A percentile compares a stretch with the other conserved stretches of the same genome.
Conservation (phyloP, 2,113 vertebrate species). For the Tringa solitaria region DNA sequence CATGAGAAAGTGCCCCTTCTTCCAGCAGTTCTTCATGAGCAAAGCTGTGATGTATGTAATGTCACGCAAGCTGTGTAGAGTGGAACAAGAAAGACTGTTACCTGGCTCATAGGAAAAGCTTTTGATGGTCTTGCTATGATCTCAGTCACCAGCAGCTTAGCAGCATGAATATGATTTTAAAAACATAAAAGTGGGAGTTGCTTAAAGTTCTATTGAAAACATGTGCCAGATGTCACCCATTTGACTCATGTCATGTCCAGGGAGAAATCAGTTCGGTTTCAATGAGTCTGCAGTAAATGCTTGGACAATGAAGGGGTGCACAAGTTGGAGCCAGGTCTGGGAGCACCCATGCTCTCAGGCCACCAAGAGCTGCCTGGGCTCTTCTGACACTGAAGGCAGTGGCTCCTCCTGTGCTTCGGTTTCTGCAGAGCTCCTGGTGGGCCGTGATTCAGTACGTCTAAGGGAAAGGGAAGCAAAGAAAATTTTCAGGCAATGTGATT, state of each 20-base stretch:
- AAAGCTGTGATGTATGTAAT: not conserved
- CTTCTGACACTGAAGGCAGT: not conserved
- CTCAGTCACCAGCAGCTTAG: not conserved
- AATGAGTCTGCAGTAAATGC: not conserved
- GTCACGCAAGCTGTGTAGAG: not conserved
- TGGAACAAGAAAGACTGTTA: not conserved
- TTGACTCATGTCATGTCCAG: not conserved
- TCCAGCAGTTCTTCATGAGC: not conserved
- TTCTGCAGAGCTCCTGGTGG: not conserved
- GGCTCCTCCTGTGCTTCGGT: not conserved
- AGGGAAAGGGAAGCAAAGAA: not conserved
- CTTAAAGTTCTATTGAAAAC: not conserved
- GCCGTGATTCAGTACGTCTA: not conserved
- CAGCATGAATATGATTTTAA: not conserved
- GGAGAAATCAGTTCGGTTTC: not conserved
- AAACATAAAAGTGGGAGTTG: not conserved
- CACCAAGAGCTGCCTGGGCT: not conserved
- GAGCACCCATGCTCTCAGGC: fast-evolving
- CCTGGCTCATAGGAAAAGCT: not conserved
- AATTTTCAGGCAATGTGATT: not conserved
- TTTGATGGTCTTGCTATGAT: not conserved
- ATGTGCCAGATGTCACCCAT: not conserved
- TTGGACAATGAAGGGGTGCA: fast-evolving
- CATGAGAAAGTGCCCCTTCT: not conserved
- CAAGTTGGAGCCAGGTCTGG: not conserved